Evolutionary conservation across 2,888 invertebrate species (phyloP), one percentile per base, ranked within the genome.

Genomic region (Brassicogethes aeneus): DNA sequence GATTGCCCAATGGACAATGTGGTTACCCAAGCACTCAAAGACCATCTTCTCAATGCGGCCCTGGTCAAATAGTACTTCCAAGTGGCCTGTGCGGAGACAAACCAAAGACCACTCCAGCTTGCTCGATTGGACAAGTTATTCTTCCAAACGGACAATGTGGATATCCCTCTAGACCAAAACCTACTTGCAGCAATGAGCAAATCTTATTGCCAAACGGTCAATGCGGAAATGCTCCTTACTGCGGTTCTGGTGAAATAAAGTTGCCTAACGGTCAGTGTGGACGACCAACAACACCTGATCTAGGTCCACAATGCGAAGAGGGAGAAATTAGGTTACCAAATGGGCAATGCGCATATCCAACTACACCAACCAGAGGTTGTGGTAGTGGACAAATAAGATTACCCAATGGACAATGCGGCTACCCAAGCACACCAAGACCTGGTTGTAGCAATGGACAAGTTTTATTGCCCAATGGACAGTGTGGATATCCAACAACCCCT

Each of bases 321-420:
- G 32, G 32, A 38, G 23, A 40, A 16, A 13, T 13, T 13, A 15
- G 44, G 47, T 33, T 2, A 10, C 14, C 2, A 2, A 7, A 50
- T 44, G 1, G 30, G 37, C 41, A 41, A 40, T 49, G 49, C 40
- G 44, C 42, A 10, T 32, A 32, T 13, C 32, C 32, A 32, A 10
- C 32, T 13, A 32, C 32, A 14, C 17, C 17, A 38, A 17, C 15
- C 5, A 14, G 15, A 7, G 14, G 15, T 8, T 16, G 14, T 12
- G 13, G 32, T 3, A 10, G 3, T n/a, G 32, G 32, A 32, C 32
- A 32, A 32, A 13, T 32, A 12, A 32, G 13, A 32, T 12, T 32
- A 12, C 32, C 32, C 5, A 49, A 54, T 61, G 1, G 63, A 64
- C 31, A 56, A 60, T 1, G 67, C 54, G 42, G 70, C 61, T 2